Percentiles rank a stretch among this genome's conserved stretches.
Evolutionary conservation across 2,113 vertebrate species (phyloP).

Genomic region (Pitta sordida): DNA sequence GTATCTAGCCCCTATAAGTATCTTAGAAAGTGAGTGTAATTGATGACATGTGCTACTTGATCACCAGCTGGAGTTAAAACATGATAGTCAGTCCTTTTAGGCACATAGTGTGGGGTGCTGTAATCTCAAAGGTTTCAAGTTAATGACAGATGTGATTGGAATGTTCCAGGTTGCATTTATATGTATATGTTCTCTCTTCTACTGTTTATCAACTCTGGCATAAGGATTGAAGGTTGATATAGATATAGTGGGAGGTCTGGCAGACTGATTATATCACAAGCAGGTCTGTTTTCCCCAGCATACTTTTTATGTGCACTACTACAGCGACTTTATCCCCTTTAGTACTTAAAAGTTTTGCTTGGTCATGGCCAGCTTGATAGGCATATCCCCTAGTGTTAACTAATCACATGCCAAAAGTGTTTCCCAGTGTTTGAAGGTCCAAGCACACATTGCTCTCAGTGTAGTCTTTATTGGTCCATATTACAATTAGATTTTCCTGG

Average conservation of each 20-base stretch:
- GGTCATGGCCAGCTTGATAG: not conserved
- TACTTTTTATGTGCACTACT: not conserved
- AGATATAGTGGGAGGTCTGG: not conserved
- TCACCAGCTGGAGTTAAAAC: not conserved
- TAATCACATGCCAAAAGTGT: not conserved
- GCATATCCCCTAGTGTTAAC: not conserved
- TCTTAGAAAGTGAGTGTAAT: not conserved
- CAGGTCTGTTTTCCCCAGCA: not conserved
- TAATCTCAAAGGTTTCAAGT: not conserved
- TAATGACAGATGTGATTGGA: not conserved
- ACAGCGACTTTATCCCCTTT: accelerated
- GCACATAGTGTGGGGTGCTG: accelerated
- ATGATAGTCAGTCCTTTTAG: not conserved
- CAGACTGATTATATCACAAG: not conserved
- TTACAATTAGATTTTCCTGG: not conserved
- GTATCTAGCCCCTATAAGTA: not conserved
- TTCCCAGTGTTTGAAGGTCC: not conserved
- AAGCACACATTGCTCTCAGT: not conserved
- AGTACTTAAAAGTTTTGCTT: not conserved
- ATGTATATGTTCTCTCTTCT: not conserved
- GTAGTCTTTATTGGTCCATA: not conserved
- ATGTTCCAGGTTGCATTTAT: not conserved
- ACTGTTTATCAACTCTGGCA: not conserved
- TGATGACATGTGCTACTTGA: not conserved
- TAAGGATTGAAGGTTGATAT: not conserved